Conservation (phyloP, 2,888 invertebrate species). For the Zelleria hepariella region DNA sequence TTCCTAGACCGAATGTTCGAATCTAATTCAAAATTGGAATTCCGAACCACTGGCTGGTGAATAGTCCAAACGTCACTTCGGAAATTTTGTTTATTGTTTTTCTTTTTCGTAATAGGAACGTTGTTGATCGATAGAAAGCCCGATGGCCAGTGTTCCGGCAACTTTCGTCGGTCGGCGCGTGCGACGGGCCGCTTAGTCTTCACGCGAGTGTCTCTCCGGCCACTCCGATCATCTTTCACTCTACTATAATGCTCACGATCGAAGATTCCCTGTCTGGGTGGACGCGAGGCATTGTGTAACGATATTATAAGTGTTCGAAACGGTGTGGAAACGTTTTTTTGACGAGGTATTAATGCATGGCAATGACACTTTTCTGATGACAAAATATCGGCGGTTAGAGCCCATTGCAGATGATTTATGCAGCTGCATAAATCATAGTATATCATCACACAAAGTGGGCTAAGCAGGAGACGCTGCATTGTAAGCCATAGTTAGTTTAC, state of each 20-base stretch:
- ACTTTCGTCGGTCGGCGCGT: slow-evolving; percentile 51
- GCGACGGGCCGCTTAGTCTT: slow-evolving; percentile 48
- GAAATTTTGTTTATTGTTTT: background rate
- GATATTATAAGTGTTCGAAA: background rate
- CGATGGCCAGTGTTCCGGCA: slow-evolving; percentile 33
- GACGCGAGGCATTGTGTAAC: background rate
- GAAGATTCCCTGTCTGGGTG: background rate
- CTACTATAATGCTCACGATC: background rate
- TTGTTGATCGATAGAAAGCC: slow-evolving; percentile 47
- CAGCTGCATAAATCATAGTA: too few species aligned
- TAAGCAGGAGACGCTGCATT: too few species aligned
- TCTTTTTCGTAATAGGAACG: slow-evolving; percentile 6
- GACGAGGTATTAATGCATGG: background rate
- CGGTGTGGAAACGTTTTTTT: background rate
- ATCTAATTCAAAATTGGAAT: background rate
- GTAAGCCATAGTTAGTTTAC: too few species aligned
- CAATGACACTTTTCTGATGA: too few species aligned
- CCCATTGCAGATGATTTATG: too few species aligned
- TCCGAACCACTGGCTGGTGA: background rate
- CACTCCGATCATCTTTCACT: background rate
- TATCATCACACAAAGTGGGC: too few species aligned
- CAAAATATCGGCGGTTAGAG: too few species aligned
- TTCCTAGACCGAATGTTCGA: slow-evolving; percentile 1
- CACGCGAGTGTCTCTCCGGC: slow-evolving; percentile 36
- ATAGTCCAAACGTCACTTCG: background rate